Percentiles rank a stretch among this genome's conserved stretches.
Evolutionary conservation across 2,797 vertebrate genomes (phyloP).

Genomic region (Channa striata): DNA sequence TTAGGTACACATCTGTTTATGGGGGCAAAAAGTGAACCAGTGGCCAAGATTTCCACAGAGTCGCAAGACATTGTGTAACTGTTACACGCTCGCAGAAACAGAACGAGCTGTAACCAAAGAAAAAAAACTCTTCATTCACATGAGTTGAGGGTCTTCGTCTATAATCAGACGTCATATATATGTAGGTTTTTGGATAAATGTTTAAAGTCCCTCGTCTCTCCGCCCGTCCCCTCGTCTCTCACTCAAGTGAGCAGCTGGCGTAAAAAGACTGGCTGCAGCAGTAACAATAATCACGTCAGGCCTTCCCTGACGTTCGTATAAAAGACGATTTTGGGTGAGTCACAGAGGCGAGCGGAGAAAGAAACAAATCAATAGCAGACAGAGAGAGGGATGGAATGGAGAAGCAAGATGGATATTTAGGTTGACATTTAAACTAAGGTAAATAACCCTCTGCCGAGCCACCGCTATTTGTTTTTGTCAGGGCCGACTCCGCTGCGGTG

Average conservation of each 20-base stretch:
- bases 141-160: neutral
- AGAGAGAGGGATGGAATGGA: slow-evolving; percentile 25
- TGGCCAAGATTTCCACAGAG: too few species aligned
- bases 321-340: slow-evolving; percentile 63
- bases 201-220: slow-evolving; percentile 32
- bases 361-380: slow-evolving; percentile 71
- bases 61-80: too few species aligned
- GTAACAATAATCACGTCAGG: slow-evolving; percentile 53
- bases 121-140: too few species aligned
- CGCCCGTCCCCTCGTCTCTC: slow-evolving; percentile 31
- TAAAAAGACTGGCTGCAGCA: slow-evolving; percentile 48
- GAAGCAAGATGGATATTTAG: slow-evolving; percentile 57
- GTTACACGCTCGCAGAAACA: too few species aligned
- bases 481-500: slow-evolving; percentile 21
- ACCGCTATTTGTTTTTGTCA: slow-evolving; percentile 30
- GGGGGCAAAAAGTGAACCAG: too few species aligned
- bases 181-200: neutral
- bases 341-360: slow-evolving; percentile 49
- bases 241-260: slow-evolving; percentile 53
- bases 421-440: slow-evolving; percentile 66
- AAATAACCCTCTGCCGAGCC: slow-evolving; percentile 53
- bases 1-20: too few species aligned
- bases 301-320: slow-evolving; percentile 49
- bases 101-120: too few species aligned
- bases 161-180: slow-evolving; percentile 2